Evolutionary conservation across 30 jellyfish, hydroid and myxozoan genomes (phyloP).

Genomic region (Cassiopea andromeda): DNA sequence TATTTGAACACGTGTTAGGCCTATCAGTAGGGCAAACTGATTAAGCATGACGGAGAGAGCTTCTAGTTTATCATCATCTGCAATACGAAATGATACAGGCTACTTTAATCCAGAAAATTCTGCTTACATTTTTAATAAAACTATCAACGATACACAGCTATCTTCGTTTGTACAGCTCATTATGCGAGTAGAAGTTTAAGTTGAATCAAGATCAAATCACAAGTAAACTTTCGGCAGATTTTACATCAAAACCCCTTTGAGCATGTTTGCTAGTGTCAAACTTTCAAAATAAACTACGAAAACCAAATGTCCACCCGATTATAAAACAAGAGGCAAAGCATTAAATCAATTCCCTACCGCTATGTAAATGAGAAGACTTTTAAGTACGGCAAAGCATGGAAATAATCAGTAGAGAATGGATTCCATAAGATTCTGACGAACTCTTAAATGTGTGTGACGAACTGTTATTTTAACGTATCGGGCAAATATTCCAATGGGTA

Average conservation of each 20-base stretch:
- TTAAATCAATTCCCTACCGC: constrained; percentile 41
- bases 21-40: constrained; percentile 19
- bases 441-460: neutral
- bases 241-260: constrained; percentile 58
- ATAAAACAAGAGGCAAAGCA: constrained; percentile 21
- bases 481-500: constrained; percentile 45
- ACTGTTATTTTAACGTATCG: neutral
- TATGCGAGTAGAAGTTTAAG: constrained; percentile 30
- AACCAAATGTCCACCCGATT: constrained; percentile 55
- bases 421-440: neutral
- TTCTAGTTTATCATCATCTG: neutral
- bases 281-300: constrained; percentile 57
- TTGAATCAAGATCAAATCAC: constrained; percentile 53
- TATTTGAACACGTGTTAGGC: constrained; percentile 40
- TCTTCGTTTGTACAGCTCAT: constrained; percentile 36
- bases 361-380: constrained; percentile 25
- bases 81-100: constrained; percentile 4
- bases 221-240: constrained; percentile 71
- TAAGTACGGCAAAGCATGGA: neutral
- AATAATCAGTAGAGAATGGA: neutral
- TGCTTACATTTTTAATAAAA: constrained; percentile 8
- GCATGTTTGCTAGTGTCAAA: constrained; percentile 78
- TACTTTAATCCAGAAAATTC: neutral
- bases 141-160: constrained; percentile 33
- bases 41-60: neutral